phyloP scores from a whole-genome alignment of 1,140 invertebrate species.

The Teleopsis dalmanni region DNA sequence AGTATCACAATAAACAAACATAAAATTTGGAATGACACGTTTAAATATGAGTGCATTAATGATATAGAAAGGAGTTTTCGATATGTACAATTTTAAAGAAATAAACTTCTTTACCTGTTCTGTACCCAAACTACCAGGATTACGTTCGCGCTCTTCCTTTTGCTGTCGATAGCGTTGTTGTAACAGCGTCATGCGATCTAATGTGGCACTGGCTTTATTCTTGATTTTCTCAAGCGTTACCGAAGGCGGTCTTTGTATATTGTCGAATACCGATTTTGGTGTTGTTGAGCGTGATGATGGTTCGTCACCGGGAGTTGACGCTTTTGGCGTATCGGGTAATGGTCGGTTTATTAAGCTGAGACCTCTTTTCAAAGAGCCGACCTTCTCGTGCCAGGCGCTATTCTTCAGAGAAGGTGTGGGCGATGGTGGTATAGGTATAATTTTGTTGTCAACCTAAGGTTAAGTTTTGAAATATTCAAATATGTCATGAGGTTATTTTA shows the following conservation, averaged over 20 bases:
- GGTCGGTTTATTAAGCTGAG: slow-evolving; percentile 31
- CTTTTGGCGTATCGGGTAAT: slow-evolving; percentile 36
- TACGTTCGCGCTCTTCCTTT: slow-evolving; percentile 46
- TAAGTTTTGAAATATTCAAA: too few species aligned
- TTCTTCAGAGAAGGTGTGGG: slow-evolving; percentile 36
- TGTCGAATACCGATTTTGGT: slow-evolving; percentile 39
- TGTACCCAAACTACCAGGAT: slow-evolving; percentile 39
- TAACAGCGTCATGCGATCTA: slow-evolving; percentile 44
- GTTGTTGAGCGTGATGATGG: slow-evolving; percentile 37
- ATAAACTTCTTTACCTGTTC: slow-evolving; percentile 29
- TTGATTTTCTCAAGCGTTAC: slow-evolving; percentile 43
- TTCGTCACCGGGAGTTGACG: slow-evolving; percentile 22
- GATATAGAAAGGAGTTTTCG: too few species aligned
- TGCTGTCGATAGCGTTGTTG: slow-evolving; percentile 60
- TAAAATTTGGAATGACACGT: background rate
- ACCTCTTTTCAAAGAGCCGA: slow-evolving; percentile 12
- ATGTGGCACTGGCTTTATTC: slow-evolving; percentile 37
- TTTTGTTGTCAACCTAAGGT: slow-evolving; percentile 2
- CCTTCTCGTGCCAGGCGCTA: slow-evolving; percentile 25
- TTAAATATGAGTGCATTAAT: too few species aligned
- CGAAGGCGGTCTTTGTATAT: slow-evolving; percentile 38
- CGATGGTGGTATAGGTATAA: slow-evolving; percentile 21
- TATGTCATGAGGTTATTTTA: too few species aligned
- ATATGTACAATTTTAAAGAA: background rate
- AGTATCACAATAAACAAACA: background rate